Evolutionary conservation across 1,140 invertebrate species (phyloP).

Genomic region (Drosophila kanapiae): DNA sequence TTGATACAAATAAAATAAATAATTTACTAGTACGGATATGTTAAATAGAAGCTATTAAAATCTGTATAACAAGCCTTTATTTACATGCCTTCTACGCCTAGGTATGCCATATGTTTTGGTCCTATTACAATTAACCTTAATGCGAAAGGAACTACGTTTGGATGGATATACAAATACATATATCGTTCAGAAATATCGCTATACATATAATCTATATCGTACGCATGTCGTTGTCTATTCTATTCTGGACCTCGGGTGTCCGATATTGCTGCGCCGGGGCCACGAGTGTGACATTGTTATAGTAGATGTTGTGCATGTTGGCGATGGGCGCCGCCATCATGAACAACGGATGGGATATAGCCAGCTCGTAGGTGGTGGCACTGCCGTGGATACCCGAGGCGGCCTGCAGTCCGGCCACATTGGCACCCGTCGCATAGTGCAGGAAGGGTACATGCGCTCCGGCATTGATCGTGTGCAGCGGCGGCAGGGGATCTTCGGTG

Average conservation of each 20-base stretch:
- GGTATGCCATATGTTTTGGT: conserved; percentile 46
- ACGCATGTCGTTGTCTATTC: conserved; percentile 76
- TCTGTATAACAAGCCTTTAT: conserved; percentile 47
- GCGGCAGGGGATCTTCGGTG: conserved; percentile 65
- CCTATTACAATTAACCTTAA: conserved; percentile 62
- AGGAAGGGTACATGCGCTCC: conserved; percentile 70
- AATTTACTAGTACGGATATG: conserved; percentile 49
- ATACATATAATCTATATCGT: conserved; percentile 60
- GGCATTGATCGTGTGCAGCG: conserved; percentile 73
- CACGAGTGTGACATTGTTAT: conserved; percentile 67
- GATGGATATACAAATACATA: conserved; percentile 50
- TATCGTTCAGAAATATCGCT: conserved; percentile 30
- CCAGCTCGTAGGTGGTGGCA: conserved; percentile 64
- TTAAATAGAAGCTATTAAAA: conserved; percentile 42
- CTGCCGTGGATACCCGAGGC: conserved; percentile 46
- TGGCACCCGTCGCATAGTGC: conserved; percentile 69
- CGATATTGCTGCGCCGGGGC: conserved; percentile 68
- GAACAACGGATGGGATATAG: conserved; percentile 70
- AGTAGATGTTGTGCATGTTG: conserved; percentile 67
- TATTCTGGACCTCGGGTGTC: conserved; percentile 67
- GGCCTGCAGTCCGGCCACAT: conserved; percentile 61
- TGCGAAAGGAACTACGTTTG: conserved; percentile 72
- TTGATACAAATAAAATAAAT: conserved; percentile 58
- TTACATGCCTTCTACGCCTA: conserved; percentile 55
- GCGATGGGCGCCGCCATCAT: conserved; percentile 74